Conservation (phyloP, 2,797 vertebrate genomes). For the Trematomus bernacchii region DNA sequence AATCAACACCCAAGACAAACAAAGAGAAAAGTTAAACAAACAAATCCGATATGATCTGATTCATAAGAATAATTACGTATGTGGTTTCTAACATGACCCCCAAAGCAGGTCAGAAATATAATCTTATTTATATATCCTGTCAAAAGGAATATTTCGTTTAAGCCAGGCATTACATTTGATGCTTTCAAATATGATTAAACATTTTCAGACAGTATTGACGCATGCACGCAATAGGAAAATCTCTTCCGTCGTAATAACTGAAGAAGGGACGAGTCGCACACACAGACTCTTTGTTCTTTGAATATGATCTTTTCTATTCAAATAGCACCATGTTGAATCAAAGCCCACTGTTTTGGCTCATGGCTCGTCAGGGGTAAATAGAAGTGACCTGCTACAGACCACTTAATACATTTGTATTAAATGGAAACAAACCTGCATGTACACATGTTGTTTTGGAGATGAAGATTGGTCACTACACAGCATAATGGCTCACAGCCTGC, state of each 20-base stretch:
- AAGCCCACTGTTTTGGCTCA: conserved; percentile 3
- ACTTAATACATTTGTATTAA: conserved; percentile 10
- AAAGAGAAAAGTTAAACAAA: conserved; percentile 5
- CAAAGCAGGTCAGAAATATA: not conserved
- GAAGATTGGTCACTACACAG: not conserved
- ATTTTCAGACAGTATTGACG: not conserved
- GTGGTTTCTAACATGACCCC: not conserved
- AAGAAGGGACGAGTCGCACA: not conserved
- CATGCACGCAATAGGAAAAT: not conserved
- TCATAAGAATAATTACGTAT: not conserved
- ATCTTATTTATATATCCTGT: not conserved
- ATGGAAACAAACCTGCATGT: not conserved
- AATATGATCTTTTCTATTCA: conserved; percentile 29
- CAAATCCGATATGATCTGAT: not conserved
- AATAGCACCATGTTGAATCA: conserved; percentile 14
- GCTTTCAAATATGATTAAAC: not conserved
- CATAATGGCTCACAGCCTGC: not conserved
- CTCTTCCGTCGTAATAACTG: not conserved
- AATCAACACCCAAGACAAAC: not conserved
- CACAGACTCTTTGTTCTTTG: not conserved
- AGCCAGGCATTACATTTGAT: not conserved
- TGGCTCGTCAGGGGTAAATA: conserved; percentile 13
- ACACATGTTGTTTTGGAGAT: conserved; percentile 1
- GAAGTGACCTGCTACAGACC: not conserved
- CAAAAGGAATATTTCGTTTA: not conserved